Base-by-base conservation (phyloP, 2,888 invertebrate species). In the Oscheius sp. region DNA sequence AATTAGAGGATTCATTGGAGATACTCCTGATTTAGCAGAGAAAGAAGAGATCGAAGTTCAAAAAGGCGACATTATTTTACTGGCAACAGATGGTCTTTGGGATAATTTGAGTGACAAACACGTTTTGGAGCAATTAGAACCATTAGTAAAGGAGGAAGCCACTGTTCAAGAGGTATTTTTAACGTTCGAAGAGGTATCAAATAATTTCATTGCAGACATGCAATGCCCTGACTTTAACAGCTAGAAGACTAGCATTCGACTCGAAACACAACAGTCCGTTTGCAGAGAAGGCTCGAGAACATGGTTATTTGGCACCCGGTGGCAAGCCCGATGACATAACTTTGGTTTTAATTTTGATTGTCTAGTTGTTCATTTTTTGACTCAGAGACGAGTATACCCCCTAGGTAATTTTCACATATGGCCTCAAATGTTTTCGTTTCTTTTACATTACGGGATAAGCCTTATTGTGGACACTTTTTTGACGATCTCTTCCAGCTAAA, bases 301-400 rank as follows among this genome's bases (percentile, higher is more conserved):
- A 94, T 88, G 96, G 96, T 85, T 95, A 95, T 81, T 91, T 93
- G 87, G 76, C 91, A 90, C 63, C 90, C 92, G 96, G 97, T 87
- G 96, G 97, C 70, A 97, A 97, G 89, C 96, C 96, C 73, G 97
- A 97, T 88, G 97, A 97, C 90, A 96, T 97, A 89, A 96, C 96
- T 87, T 94, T 96, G 88, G 91, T 97, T 87, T 91, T 96, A 84
- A 95, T 96, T 83, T 93, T 94, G 82, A 94, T 96, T 34, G 78
- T 74, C 20, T 79, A 73, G n/a, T n/a, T n/a, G n/a, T n/a, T n/a
- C n/a, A n/a, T n/a, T n/a, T n/a, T n/a, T n/a, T n/a, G n/a, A n/a
- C n/a, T n/a, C n/a, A n/a, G n/a, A n/a, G 74, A 52, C 20, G 12
- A 17, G 50, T 15, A 27, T 5, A n/a, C n/a, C n/a, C 50, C n/a